A percentile compares a stretch with the other conserved stretches of the same genome.
These are phyloP conservation scores for Tiliqua scincoides DNA, from an alignment of 2,113 vertebrate species.

Conservation along the genomic window DNA sequence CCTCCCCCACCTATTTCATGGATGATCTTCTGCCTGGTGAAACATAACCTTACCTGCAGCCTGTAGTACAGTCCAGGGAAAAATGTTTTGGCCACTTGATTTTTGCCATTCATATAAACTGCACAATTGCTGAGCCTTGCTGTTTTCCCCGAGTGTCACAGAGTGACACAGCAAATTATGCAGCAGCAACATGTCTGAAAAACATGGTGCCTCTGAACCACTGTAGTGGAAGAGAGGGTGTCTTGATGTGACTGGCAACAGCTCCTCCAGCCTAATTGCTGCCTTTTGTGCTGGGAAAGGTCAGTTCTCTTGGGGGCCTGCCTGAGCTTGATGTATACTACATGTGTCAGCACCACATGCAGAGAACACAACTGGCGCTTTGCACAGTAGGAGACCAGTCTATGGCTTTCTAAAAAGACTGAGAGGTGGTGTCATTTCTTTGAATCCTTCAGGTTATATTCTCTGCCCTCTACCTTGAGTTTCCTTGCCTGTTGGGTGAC, in stretches of 20 bases:
- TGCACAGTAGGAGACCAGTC: not conserved
- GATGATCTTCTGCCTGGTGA: not conserved
- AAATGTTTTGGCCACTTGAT: not conserved
- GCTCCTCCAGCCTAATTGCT: conserved; percentile 12
- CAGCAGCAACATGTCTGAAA: not conserved
- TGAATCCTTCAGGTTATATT: not conserved
- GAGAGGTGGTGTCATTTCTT: not conserved
- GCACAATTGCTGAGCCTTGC: not conserved
- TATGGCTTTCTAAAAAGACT: not conserved
- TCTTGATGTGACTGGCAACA: not conserved
- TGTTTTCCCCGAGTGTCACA: not conserved
- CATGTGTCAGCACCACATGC: conserved; percentile 14
- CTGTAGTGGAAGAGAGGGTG: not conserved
- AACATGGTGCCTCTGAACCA: not conserved
- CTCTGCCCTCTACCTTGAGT: not conserved
- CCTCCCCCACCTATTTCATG: not conserved
- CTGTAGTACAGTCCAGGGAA: not conserved
- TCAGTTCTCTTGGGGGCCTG: not conserved
- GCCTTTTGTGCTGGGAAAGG: conserved; percentile 9
- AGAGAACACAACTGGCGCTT: not conserved
- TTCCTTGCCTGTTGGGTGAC: not conserved
- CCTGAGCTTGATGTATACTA: not conserved
- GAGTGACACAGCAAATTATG: not conserved
- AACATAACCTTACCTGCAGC: not conserved
- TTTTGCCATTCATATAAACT: not conserved